Base-by-base conservation (phyloP, 1,140 invertebrate species). In the Subanguina moxae region DNA sequence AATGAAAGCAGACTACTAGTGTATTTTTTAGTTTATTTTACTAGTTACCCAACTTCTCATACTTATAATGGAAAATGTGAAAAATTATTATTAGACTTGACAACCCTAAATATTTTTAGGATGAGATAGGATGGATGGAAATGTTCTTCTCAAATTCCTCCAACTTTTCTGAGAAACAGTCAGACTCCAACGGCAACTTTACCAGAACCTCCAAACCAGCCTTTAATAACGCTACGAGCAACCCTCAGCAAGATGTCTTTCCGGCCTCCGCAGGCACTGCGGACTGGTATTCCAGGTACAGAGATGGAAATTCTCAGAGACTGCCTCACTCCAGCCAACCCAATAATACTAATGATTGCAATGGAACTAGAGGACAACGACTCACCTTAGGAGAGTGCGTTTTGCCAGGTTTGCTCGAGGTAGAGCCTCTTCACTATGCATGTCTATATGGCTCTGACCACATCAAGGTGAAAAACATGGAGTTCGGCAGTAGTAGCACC, bases 381-480 rank as follows among this genome's bases (percentile, higher is more conserved):
- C 3, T 52, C 23, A 52, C 23, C 23, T 15, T 52, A 25, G 48
- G 48, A 19, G 23, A 1, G 3, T 19, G 23, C n/a, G 8, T 3
- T 52, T 25, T 52, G n/a, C 48, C 48, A 52, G 48, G 48, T 5
- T 25, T 52, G 48, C 48, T 52, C n/a, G 48, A 52, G 48, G 15
- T 15, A 25, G 48, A 52, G 15, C 48, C 48, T 52, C 48, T 52
- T 15, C 8, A 25, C 23, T 52, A 52, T 15, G 15, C 23, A 7
- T 52, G 48, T 52, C 15, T 52, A 8, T 52, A 52, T 52, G 48
- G 48, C n/a, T 52, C 48, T 21, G 48, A 52, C 23, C 48, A 52
- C 48, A 52, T 52, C n/a, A 19, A 25, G n/a, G 48, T 52, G n/a
- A 25, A 21, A 15, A 52, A 52, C 23, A 52, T 21, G 48, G 48